Evolutionary conservation across 2,888 invertebrate species (phyloP), one percentile per base, ranked within the genome.

Genomic region (Acleris sparsana): DNA sequence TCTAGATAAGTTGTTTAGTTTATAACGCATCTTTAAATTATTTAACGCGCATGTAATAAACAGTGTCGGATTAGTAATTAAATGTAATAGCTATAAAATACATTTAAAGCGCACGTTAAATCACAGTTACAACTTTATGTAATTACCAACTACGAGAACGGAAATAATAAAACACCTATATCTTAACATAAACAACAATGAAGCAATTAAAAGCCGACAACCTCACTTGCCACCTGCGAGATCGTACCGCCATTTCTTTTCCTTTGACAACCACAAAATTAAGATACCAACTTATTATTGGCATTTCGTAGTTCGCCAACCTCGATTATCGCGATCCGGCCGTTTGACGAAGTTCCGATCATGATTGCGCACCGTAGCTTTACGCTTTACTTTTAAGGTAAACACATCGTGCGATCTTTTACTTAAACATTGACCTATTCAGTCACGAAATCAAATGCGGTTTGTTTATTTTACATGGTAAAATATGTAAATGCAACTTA

Each of bases 341-440:
- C 80, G 80, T 78, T 77, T 82, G 88, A 86, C 85, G 88, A 86
- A 82, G 80, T 80, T 77, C 76, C 76, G 80, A 80, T 84, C 83
- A 80, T 78, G 89, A 89, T 89, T 75, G 84, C 83, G 78, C 87
- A 78, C 80, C 70, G 64, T 67, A 82, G 86, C 87, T 88, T 81
- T 75, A 68, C 78, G 86, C 86, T 88, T 82, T 75, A 68, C 78
- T 80, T 79, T n/a, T n/a, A n/a, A 82, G 83, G 87, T 79, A 85
- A 88, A 86, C 85, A 83, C 82, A 82, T 85, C 80, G 74, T 80
- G 75, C 74, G 79, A 81, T 80, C 82, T 77, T 67, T 72, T 73
- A 70, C 69, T 69, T 72, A 71, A 71, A 57, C 69, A 66, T 64
- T 71, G 71, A 71, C 75, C 74, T 70, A 66, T 62, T 64, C 68